Conservation (phyloP, 2,888 invertebrate genomes). For the Drosophila ustulata region DNA sequence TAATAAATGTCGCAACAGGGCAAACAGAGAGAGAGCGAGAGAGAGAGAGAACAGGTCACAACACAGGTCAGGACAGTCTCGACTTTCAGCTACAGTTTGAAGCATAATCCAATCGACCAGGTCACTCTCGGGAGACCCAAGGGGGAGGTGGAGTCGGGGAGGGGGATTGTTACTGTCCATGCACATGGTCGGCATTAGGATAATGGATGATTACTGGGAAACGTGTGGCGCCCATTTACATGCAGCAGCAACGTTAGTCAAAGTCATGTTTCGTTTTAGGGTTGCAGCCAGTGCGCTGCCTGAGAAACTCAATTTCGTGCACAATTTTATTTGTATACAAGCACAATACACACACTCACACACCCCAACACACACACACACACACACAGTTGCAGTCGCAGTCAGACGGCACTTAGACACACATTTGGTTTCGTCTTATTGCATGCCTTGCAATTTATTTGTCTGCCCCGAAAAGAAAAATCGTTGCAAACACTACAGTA, state of each 20-base stretch:
- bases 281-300: constrained; percentile 29
- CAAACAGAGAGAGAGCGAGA: constrained; percentile 8
- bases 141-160: constrained; percentile 15
- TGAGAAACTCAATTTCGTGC: constrained; percentile 77
- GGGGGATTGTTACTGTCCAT: constrained; percentile 37
- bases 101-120: constrained; percentile 74
- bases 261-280: constrained; percentile 73
- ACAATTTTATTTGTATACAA: constrained; percentile 79
- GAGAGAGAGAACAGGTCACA: background rate
- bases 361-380: background rate
- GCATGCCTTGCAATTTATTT: constrained; percentile 81
- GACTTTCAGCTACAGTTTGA: constrained; percentile 17
- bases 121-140: constrained; percentile 52
- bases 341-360: constrained; percentile 28
- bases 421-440: constrained; percentile 71
- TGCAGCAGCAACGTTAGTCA: constrained; percentile 78
- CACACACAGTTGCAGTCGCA: constrained; percentile 1
- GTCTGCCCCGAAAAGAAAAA: constrained; percentile 63
- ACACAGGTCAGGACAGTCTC: constrained; percentile 14
- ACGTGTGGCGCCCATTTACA: constrained; percentile 79
- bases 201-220: constrained; percentile 81
- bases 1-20: constrained; percentile 68
- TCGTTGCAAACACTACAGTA: constrained; percentile 73
- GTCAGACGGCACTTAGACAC: constrained; percentile 60
- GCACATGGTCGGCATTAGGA: constrained; percentile 77